A percentile compares a stretch with the other conserved stretches of the same genome.
Evolutionary conservation across 2,888 invertebrate genomes (phyloP).

Genomic region (Hesperia comma): DNA sequence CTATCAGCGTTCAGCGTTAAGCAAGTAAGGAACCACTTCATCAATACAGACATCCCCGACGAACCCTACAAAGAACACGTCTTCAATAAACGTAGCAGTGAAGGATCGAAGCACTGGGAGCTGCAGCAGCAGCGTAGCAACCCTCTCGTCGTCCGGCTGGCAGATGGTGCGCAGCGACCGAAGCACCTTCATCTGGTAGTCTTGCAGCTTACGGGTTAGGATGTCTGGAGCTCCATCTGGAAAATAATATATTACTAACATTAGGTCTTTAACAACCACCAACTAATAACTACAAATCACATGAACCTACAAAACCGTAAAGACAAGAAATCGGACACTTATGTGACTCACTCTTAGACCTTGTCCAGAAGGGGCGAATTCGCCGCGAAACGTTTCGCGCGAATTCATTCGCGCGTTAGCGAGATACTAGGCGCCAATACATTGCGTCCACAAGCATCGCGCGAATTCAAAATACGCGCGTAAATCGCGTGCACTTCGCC

Average conservation of each 20-base stretch:
- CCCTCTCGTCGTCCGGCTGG: conserved; percentile 69
- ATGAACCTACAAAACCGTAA: too few species aligned
- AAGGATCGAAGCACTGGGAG: conserved; percentile 89
- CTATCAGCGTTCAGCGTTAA: conserved; percentile 78
- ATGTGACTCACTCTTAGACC: too few species aligned
- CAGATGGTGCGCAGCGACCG: conserved; percentile 69
- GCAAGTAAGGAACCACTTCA: conserved; percentile 96
- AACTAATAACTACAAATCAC: too few species aligned
- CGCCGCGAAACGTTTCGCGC: too few species aligned
- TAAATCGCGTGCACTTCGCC: too few species aligned
- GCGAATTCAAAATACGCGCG: too few species aligned
- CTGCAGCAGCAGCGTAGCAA: conserved; percentile 86
- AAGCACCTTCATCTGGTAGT: conserved; percentile 78
- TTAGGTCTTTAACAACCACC: too few species aligned
- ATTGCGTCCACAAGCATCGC: too few species aligned
- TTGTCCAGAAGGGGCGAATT: too few species aligned
- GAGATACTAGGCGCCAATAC: too few species aligned
- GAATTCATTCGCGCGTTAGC: too few species aligned
- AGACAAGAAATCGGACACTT: too few species aligned
- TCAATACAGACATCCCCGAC: conserved; percentile 97
- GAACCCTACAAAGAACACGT: conserved; percentile 95
- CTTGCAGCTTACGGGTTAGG: conserved; percentile 74
- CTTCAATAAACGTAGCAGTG: conserved; percentile 91
- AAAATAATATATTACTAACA: background rate
- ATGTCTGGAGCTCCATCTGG: conserved; percentile 81